These are phyloP conservation scores for Oscheius sp. DNA, from an alignment of 1,140 invertebrate species.

Conservation along the genomic window DNA sequence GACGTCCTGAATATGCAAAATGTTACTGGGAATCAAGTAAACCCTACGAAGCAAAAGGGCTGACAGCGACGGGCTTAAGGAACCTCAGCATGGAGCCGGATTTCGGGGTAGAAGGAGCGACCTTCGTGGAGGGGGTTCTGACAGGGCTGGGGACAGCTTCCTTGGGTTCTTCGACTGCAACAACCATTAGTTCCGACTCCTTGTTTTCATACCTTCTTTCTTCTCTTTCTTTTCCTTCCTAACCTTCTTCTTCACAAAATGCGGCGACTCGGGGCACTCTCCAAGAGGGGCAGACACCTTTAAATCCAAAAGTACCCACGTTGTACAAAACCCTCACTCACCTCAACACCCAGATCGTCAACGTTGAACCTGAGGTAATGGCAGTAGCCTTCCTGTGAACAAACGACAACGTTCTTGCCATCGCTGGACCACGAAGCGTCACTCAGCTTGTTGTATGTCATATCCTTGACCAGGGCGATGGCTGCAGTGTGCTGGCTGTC, in stretches of 20 bases:
- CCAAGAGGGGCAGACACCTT: background rate
- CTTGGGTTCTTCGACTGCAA: background rate
- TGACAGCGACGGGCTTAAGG: background rate
- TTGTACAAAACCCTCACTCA: background rate
- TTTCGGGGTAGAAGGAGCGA: slow-evolving; percentile 1
- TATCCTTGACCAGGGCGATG: slow-evolving; percentile 33
- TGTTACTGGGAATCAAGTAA: background rate
- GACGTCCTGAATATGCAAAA: background rate
- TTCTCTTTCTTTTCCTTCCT: slow-evolving; percentile 10
- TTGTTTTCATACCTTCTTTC: background rate
- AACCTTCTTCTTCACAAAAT: slow-evolving; percentile 15
- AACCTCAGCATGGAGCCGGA: background rate
- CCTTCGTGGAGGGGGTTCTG: background rate
- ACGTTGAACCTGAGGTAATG: slow-evolving; percentile 30
- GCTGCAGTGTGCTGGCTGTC: slow-evolving; percentile 37
- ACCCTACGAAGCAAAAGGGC: background rate
- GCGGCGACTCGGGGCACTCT: slow-evolving; percentile 4
- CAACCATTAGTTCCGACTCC: background rate
- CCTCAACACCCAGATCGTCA: slow-evolving; percentile 11
- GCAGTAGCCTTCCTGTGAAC: slow-evolving; percentile 39
- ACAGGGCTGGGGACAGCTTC: background rate
- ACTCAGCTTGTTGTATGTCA: slow-evolving; percentile 35
- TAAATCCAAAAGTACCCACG: background rate
- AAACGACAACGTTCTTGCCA: slow-evolving; percentile 31
- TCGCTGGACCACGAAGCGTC: slow-evolving; percentile 33